Evolutionary conservation across 2,113 vertebrate genomes (phyloP), one percentile per base, ranked within the genome.

Genomic region (Propithecus coquereli): DNA sequence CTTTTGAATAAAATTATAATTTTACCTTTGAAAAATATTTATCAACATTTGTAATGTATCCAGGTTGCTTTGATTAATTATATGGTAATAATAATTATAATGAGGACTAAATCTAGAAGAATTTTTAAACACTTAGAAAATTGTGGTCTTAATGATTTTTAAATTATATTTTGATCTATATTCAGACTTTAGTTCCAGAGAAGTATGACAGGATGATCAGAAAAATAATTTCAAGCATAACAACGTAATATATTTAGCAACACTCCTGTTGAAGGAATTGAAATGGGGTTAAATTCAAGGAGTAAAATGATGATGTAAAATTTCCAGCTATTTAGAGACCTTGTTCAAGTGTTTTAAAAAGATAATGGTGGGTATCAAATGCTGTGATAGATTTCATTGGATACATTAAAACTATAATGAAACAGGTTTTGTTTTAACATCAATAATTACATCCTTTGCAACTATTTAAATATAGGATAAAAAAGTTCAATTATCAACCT

Each of bases 391-490:
- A 87, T 52, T 65, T 81, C 10, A 76, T 22, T 27, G 52, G 4
- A 34, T 61, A 59, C 7, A 4, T 70, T 94, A 87, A 68, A 92
- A 77, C 52, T 93, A 45, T 50, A 88, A 43, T n/a, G 3, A 89
- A 74, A 59, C 32, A 83, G 66, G 20, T 91, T 95, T 95, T 73
- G 13, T n/a, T 88, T 84, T 94, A 91, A 90, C 63, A 37, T n/a
- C 34, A 87, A 71, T 65, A 94, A 83, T 96, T 77, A 77, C 32
- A 59, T 43, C 30, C 14, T 94, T 88, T 43, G 13, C 27, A 66
- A 76, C 13, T 92, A 70, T 90, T 95, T 90, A 95, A 92, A 92
- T 90, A 65, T 52, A 92, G 25, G 9, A 65, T 91, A 66, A 70
- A 63, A 91, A 61, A 6, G 43, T 94, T 86, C 87, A 86, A 45